These are phyloP conservation scores for Aleadryas rufinucha DNA, from an alignment of 2,113 vertebrate genomes.

Conservation along the genomic window DNA sequence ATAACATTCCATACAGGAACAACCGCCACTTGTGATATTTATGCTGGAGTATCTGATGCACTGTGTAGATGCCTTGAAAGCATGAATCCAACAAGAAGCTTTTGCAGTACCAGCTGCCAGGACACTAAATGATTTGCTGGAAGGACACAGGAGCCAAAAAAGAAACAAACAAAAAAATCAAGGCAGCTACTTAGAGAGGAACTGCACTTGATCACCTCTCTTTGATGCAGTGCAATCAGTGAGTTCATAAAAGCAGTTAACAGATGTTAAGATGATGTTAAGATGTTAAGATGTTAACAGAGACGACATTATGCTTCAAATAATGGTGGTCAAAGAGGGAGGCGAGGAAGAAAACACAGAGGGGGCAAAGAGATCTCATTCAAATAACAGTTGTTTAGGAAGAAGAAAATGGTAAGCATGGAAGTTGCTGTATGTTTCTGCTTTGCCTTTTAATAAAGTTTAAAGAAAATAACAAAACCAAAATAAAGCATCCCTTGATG, in stretches of 20 bases:
- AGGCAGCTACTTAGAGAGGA: neutral
- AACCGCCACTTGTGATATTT: rapidly evolving
- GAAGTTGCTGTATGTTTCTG: neutral
- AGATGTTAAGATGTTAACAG: too few relatives aligned
- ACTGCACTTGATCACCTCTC: neutral
- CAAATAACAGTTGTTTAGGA: neutral
- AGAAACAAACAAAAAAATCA: neutral
- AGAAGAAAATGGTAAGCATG: neutral
- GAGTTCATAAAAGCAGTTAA: neutral
- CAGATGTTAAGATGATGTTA: too few relatives aligned
- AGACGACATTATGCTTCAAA: neutral
- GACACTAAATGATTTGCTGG: neutral
- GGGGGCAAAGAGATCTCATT: neutral
- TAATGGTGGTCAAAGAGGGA: neutral
- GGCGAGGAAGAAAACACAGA: neutral
- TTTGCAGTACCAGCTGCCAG: neutral
- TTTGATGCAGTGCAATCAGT: neutral
- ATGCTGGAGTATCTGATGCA: neutral
- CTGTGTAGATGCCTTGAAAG: neutral
- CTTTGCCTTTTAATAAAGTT: neutral
- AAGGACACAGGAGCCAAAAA: neutral
- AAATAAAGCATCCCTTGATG: neutral
- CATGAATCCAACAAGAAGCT: neutral
- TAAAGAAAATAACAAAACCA: neutral
- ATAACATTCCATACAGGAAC: neutral